phyloP scores from a whole-genome alignment of 2,113 vertebrate genomes.

The Dasyprocta punctata region DNA sequence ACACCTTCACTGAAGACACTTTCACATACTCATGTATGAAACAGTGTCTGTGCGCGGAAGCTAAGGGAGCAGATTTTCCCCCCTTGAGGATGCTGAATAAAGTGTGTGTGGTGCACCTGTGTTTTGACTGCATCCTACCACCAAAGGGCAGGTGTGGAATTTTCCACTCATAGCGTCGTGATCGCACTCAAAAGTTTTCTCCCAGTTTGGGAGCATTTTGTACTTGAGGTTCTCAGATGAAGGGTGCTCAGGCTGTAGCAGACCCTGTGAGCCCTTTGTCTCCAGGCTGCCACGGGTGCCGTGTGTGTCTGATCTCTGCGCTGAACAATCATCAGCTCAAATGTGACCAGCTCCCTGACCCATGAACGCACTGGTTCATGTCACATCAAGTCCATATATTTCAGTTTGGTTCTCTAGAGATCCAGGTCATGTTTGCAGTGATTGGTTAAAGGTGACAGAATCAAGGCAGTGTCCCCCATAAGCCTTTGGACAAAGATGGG shows the following conservation, averaged over 20 bases:
- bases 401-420: neutral
- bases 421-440: neutral
- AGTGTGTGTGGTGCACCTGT: neutral
- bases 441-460: neutral
- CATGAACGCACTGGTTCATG: rapidly evolving
- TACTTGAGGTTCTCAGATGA: neutral
- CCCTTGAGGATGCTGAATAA: too few species aligned
- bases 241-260: neutral
- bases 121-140: neutral
- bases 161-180: neutral
- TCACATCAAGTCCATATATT: neutral
- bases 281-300: rapidly evolving
- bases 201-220: neutral
- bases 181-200: neutral
- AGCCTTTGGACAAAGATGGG: neutral
- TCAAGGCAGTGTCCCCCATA: neutral
- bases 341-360: rapidly evolving
- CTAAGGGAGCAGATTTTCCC: neutral
- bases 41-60: neutral
- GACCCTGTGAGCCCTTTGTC: neutral
- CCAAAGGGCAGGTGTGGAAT: neutral
- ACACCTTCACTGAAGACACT: neutral
- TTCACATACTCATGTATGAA: neutral
- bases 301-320: neutral
- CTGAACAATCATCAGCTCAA: neutral